Base-by-base conservation (phyloP, 2,888 invertebrate species). In the Resseliella maxima region DNA sequence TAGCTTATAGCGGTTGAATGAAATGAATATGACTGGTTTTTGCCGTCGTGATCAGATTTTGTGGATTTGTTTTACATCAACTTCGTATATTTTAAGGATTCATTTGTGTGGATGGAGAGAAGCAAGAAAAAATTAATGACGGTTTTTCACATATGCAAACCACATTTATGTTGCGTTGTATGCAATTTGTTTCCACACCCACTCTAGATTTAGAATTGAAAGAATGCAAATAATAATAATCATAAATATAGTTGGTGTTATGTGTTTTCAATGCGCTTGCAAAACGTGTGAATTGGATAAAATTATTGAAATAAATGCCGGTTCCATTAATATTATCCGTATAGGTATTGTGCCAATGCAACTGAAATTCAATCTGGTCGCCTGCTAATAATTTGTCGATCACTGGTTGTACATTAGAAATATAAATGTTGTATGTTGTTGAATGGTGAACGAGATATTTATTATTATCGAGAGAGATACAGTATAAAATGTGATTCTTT, bases 181-280 rank as follows among this genome's bases (percentile, higher is more conserved):
- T 72, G 35, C 72, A 72, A 72, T 72, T 72, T 72, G 72, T 72
- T 72, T 72, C 35, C 72, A 72, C 72, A 72, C 72, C 72, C 72
- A 72, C 72, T 72, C 31, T 18, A 27, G 24, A 27, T 27, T 24
- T 59, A 12, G 72, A 27, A 72, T 35, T 35, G 5, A 31, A 72
- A 24, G n/a, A 72, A 35, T 18, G 31, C 72, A 18, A 72, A 72
- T 35, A 72, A 72, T 72, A 72, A 72, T 31, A 72, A 72, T 72
- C 72, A 72, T 72, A 72, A 72, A 72, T 72, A 35, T 35, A n/a
- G 27, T 2, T 27, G 72, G 72, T 15, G 35, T 31, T 72, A 2
- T 72, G 31, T 72, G 72, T 15, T 72, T 72, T 72, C 35, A 5
- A 18, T 72, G n/a, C 27, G 31, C 31, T 31, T 72, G 31, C 72